phyloP scores from a whole-genome alignment of 2,888 invertebrate genomes.

The Catocala nupta region DNA sequence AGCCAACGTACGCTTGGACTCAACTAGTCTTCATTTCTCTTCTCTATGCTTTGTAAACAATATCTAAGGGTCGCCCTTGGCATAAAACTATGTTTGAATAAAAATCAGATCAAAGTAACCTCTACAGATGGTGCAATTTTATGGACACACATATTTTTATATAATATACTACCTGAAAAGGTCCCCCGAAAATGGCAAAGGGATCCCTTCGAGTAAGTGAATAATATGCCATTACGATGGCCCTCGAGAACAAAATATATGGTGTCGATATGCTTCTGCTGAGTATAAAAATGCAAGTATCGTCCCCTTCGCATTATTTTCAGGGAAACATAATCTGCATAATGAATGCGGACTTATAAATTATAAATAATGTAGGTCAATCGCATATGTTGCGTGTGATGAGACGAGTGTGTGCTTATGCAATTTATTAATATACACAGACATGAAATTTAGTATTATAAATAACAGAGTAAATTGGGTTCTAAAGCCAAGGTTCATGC shows the following conservation, averaged over 20 bases:
- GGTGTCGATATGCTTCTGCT: constrained; percentile 26
- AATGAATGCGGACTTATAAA: neutral
- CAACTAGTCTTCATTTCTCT: constrained; percentile 65
- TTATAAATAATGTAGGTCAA: neutral
- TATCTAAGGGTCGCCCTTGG: constrained; percentile 45
- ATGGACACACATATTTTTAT: constrained; percentile 19
- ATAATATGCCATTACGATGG: constrained; percentile 2
- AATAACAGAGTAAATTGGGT: no score
- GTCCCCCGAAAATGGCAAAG: constrained; percentile 12
- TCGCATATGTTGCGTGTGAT: no score
- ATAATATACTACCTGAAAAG: constrained; percentile 10
- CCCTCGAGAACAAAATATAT: constrained; percentile 23
- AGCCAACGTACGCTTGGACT: constrained; percentile 58
- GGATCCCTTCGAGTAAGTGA: constrained; percentile 16
- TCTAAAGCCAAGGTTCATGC: no score
- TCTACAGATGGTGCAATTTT: constrained; percentile 27
- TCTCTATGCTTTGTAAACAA: constrained; percentile 71
- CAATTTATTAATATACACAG: no score
- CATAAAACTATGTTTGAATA: constrained; percentile 56
- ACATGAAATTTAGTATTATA: no score
- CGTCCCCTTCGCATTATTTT: neutral
- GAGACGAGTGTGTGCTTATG: no score
- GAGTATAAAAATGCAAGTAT: constrained; percentile 23
- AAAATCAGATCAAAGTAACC: constrained; percentile 54
- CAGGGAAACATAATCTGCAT: neutral